Conservation (phyloP, 2,113 vertebrate genomes). For the Phalacrocorax brasilianus region DNA sequence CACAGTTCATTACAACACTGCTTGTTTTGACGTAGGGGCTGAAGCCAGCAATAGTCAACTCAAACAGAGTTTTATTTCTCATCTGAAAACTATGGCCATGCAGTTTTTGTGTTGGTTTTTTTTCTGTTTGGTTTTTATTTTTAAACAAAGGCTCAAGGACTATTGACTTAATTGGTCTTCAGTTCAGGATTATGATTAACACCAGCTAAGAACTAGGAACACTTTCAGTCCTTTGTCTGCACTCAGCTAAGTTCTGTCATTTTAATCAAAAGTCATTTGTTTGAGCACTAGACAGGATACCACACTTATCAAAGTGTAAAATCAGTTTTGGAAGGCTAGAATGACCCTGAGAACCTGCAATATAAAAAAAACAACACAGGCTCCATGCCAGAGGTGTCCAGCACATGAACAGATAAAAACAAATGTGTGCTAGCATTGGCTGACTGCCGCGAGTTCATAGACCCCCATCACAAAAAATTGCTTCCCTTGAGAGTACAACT, state of each 20-base stretch:
- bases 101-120: background rate
- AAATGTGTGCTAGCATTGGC: background rate
- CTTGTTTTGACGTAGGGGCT: background rate
- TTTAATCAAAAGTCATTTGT: background rate
- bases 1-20: background rate
- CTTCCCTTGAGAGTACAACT: background rate
- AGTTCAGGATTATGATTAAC: background rate
- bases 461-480: background rate
- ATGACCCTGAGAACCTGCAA: background rate
- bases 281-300: background rate
- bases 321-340: background rate
- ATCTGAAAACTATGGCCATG: background rate
- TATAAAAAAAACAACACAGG: background rate
- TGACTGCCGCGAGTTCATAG: background rate
- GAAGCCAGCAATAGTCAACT: background rate
- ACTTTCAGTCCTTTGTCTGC: background rate
- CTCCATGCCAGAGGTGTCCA: background rate
- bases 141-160: background rate
- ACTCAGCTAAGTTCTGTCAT: background rate
- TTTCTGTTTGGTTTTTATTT: background rate
- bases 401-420: background rate
- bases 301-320: background rate
- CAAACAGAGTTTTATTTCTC: background rate
- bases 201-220: background rate
- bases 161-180: background rate